A percentile compares a stretch with the other conserved stretches of the same genome.
These are phyloP conservation scores for Montipora efflorescens DNA, from an alignment of 64 coral and sea anemone genomes.

Conservation along the genomic window DNA sequence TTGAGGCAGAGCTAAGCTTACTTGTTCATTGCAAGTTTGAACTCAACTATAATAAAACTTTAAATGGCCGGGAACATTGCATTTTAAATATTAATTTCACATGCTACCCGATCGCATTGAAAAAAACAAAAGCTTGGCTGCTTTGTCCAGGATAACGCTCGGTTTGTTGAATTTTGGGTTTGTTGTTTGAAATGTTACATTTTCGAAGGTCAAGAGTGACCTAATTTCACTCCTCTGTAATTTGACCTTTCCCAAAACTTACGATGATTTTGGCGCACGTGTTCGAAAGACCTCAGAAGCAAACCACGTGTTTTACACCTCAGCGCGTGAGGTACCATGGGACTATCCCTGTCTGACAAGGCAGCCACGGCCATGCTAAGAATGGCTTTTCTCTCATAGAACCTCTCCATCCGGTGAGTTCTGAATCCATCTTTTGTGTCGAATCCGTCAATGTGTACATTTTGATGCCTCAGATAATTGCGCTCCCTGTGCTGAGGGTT, in stretches of 20 bases:
- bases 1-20: background rate
- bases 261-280: conserved; percentile 9
- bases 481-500: conserved; percentile 9
- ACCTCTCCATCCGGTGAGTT: conserved; percentile 93
- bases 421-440: conserved; percentile 73
- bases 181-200: background rate
- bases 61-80: conserved; percentile 54
- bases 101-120: conserved; percentile 10
- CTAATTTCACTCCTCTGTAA: background rate
- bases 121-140: background rate
- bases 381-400: conserved; percentile 85
- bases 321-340: conserved; percentile 68
- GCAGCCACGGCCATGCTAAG: conserved; percentile 96
- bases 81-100: conserved; percentile 91
- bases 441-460: conserved; percentile 22
- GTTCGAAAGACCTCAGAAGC: conserved; percentile 69
- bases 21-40: background rate
- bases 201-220: background rate
- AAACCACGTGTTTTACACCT: conserved; percentile 93
- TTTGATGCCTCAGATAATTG: conserved; percentile 48
- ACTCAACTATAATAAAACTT: conserved; percentile 27
- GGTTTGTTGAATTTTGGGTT: background rate
- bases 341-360: conserved; percentile 86
- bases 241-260: conserved; percentile 27
- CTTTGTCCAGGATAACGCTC: background rate